Percentiles rank a stretch among this genome's conserved stretches.
Evolutionary conservation across 2,888 invertebrate genomes (phyloP).

Genomic region (Caenorhabditis virilis): DNA sequence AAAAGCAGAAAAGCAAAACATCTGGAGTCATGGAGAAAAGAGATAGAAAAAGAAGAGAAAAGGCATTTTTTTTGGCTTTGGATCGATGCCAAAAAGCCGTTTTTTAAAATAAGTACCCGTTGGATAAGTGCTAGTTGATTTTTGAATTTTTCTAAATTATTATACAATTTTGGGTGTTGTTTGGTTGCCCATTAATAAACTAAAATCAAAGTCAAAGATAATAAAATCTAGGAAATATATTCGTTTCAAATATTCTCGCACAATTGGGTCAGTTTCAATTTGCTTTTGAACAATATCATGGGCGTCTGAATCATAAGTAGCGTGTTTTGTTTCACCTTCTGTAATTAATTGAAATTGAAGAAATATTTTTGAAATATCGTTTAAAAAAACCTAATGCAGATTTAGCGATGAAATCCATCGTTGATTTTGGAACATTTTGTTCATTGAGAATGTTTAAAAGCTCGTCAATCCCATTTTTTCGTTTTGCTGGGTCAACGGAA

Average conservation of each 20-base stretch:
- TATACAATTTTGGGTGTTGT: slow-evolving; percentile 4
- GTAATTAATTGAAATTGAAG: background rate
- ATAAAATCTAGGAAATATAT: slow-evolving; percentile 35
- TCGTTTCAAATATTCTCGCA: slow-evolving; percentile 26
- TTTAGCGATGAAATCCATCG: slow-evolving; percentile 14
- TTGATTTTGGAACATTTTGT: slow-evolving; percentile 16
- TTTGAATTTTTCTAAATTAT: background rate
- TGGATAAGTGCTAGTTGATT: too few relatives aligned
- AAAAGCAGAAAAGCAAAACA: too few relatives aligned
- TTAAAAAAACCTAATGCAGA: slow-evolving; percentile 6
- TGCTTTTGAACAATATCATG: slow-evolving; percentile 19
- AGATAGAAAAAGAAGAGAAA: too few relatives aligned
- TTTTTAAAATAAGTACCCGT: too few relatives aligned
- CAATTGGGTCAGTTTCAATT: slow-evolving; percentile 10
- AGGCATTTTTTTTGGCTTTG: too few relatives aligned
- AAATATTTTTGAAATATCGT: background rate
- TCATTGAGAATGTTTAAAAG: slow-evolving; percentile 13
- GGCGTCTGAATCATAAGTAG: slow-evolving; percentile 33
- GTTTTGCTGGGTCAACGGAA: slow-evolving; percentile 12
- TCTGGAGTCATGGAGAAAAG: too few relatives aligned
- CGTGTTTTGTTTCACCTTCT: slow-evolving; percentile 28
- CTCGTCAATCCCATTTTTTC: slow-evolving; percentile 16
- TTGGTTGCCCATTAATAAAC: too few relatives aligned
- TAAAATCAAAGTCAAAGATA: slow-evolving; percentile 25
- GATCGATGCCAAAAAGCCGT: too few relatives aligned